Percentiles rank a stretch among this genome's conserved stretches.
Evolutionary conservation across 2,797 vertebrate genomes (phyloP).

Genomic region (Macropus fuliginosus): DNA sequence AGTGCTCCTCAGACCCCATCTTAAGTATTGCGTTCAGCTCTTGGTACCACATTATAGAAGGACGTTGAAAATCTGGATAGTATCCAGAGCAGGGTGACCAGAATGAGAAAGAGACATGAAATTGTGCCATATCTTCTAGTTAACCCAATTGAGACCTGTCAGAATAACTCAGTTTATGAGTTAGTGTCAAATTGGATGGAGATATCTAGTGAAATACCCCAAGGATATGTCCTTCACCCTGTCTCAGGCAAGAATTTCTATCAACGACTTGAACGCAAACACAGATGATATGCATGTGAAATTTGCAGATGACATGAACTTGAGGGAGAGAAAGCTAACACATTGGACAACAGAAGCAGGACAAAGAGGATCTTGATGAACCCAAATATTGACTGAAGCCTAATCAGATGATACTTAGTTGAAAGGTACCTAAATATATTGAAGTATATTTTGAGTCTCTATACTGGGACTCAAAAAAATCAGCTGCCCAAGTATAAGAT

Average conservation of each 20-base stretch:
- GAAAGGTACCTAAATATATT: neutral
- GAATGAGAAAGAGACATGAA: neutral
- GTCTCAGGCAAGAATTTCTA: neutral
- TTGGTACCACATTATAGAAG: neutral
- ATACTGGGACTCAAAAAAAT: neutral
- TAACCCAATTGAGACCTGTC: neutral
- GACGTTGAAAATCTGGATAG: neutral
- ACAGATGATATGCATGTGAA: neutral
- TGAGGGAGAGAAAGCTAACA: neutral
- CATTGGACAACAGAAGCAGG: neutral
- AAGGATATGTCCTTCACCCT: neutral
- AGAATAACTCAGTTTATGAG: neutral
- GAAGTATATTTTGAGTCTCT: neutral
- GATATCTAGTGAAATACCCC: neutral
- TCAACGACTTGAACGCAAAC: neutral
- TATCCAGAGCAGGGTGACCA: neutral
- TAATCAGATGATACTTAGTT: neutral
- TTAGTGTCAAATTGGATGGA: neutral
- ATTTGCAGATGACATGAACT: neutral
- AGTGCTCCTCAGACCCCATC: neutral
- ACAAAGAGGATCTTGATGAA: neutral
- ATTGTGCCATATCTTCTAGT: neutral
- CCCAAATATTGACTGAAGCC: neutral
- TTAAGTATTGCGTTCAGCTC: neutral
- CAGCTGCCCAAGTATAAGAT: neutral